These are phyloP conservation scores for Papilio glaucus DNA, from an alignment of 1,140 invertebrate species.

Conservation along the genomic window DNA sequence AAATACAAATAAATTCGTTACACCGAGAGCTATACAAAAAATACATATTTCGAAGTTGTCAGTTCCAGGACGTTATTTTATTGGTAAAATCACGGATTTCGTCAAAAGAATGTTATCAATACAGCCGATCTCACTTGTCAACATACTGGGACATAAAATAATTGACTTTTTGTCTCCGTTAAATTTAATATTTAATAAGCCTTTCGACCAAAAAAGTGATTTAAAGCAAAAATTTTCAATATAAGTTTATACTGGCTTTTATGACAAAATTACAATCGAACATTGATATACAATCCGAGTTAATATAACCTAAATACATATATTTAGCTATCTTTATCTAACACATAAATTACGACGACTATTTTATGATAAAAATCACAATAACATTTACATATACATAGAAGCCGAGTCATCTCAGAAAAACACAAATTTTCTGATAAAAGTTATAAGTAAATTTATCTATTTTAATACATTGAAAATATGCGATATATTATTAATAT, in stretches of 20 bases:
- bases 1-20: constrained; percentile 34
- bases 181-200: no score
- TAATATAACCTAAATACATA: constrained; percentile 27
- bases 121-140: no score
- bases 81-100: no score
- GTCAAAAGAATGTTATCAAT: no score
- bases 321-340: constrained; percentile 28
- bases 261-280: constrained; percentile 7
- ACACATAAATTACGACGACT: constrained; percentile 23
- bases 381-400: constrained; percentile 38
- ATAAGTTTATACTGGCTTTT: not conserved
- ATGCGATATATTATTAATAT: constrained; percentile 32
- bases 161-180: no score
- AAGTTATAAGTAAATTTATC: constrained; percentile 41
- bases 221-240: not conserved
- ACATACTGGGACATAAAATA: no score
- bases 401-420: constrained; percentile 34
- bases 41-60: not conserved
- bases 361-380: constrained; percentile 37
- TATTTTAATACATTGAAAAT: constrained; percentile 41
- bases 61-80: not conserved
- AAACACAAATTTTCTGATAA: constrained; percentile 11
- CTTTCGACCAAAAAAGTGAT: no score
- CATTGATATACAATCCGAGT: not conserved
- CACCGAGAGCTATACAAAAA: constrained; percentile 18